Evolutionary conservation across 2,113 vertebrate genomes (phyloP), one percentile per base, ranked within the genome.

Genomic region (Tenrec ecaudatus): DNA sequence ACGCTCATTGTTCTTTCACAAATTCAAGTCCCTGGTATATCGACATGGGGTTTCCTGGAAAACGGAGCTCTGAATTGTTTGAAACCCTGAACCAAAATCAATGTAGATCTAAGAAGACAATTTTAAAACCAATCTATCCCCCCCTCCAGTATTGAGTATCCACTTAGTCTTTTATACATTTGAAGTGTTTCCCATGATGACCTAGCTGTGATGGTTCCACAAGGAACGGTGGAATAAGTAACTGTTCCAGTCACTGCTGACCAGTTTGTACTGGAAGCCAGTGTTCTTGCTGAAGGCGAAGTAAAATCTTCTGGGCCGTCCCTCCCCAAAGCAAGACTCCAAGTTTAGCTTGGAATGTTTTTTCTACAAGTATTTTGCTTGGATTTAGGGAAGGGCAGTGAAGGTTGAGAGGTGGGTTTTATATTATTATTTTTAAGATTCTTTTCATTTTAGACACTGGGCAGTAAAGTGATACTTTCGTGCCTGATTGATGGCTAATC

Each of bases 271-370:
- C 2, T 69, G 68, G 83, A 25, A 89, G 73, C 25, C 25, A 58
- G 23, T 29, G 31, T 84, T 36, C 40, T 94, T n/a, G 23, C 19
- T 89, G 58, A 94, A 91, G 53, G 84, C 62, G n/a, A 79, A 92
- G 84, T 12, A 81, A 47, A 93, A 78, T 68, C 89, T 89, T 89
- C 10, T 82, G 75, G 60, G 36, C 62, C 81, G 66, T 86, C 83
- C 75, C 1, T 82, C 95, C 66, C 53, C 79, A 93, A 93, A 95
- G 57, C 75, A 89, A 89, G 43, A 93, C 57, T 91, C 89, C 79
- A 94, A 77, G 36, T 92, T 95, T 89, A 92, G 76, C 20, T 38
- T 94, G 93, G 82, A 95, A 87, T 92, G 64, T 88, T 94, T 96
- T 68, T 86, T 90, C 79, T 79, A n/a, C 71, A 80, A n/a, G 47